Percentiles rank a stretch among this genome's conserved stretches.
Conservation (phyloP, 2,113 vertebrate species). For the Egretta garzetta region DNA sequence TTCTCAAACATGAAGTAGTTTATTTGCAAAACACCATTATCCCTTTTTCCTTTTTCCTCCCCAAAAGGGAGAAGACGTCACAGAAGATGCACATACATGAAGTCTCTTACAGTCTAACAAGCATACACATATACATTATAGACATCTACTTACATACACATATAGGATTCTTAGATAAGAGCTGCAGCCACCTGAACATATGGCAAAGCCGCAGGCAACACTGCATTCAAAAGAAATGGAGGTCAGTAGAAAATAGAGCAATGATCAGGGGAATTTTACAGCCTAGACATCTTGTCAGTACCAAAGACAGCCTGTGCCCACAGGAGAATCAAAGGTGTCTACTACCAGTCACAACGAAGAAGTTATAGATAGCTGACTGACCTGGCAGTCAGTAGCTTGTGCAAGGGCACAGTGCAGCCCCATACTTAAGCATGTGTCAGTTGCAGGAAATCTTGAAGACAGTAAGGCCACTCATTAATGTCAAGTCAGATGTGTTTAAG, state of each 20-base stretch:
- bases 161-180: background rate
- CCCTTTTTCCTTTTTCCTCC: background rate
- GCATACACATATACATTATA: background rate
- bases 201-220: background rate
- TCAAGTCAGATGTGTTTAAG: background rate
- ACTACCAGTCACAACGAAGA: background rate
- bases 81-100: background rate
- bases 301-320: background rate
- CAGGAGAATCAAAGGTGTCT: background rate
- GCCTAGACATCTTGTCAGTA: background rate
- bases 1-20: background rate
- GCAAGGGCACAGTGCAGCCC: background rate
- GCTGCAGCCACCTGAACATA: background rate
- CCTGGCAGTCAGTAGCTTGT: background rate
- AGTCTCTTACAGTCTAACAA: background rate
- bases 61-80: background rate
- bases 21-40: background rate
- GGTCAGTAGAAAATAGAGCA: background rate
- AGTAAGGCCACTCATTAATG: background rate
- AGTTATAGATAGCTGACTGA: background rate
- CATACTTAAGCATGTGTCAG: fast-evolving
- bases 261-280: background rate
- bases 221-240: background rate
- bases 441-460: background rate
- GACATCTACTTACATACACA: background rate